Percentiles rank a stretch among this genome's conserved stretches.
These are phyloP conservation scores for Syrphus vitripennis DNA, from an alignment of 2,888 invertebrate genomes.

Conservation along the genomic window DNA sequence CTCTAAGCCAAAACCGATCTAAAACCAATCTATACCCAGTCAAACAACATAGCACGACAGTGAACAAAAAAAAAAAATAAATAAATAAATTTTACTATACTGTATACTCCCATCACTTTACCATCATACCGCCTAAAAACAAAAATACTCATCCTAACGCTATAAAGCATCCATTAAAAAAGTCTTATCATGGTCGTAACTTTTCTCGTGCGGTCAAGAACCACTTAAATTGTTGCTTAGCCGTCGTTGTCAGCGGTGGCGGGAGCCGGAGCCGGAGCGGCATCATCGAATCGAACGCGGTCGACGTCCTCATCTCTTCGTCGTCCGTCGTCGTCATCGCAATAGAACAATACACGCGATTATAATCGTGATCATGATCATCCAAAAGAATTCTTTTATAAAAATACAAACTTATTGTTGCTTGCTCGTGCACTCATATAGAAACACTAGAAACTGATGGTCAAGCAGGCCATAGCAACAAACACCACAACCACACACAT, in stretches of 20 bases:
- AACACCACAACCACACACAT: no score
- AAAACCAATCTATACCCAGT: slow-evolving; percentile 30
- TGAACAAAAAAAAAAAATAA: background rate
- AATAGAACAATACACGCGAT: slow-evolving; percentile 66
- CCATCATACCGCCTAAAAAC: background rate
- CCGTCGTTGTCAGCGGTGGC: no score
- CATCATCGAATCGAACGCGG: background rate
- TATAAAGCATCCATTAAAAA: slow-evolving; percentile 57
- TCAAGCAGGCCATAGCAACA: background rate
- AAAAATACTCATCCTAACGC: slow-evolving; percentile 31
- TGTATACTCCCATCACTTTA: background rate
- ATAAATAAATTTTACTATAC: background rate
- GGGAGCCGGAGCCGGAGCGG: no score
- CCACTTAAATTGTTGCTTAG: slow-evolving; percentile 54
- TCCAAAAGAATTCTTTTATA: slow-evolving; percentile 17
- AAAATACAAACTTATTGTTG: background rate
- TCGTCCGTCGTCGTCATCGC: background rate
- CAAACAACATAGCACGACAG: slow-evolving; percentile 36
- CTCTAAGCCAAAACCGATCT: background rate
- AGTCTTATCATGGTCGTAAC: slow-evolving; percentile 61
- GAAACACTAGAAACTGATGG: background rate
- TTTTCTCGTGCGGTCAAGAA: slow-evolving; percentile 63
- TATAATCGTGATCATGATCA: slow-evolving; percentile 64
- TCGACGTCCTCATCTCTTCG: background rate
- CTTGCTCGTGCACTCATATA: slow-evolving; percentile 45